phyloP scores from a whole-genome alignment of 2,113 vertebrate species.

The Origma solitaria region DNA sequence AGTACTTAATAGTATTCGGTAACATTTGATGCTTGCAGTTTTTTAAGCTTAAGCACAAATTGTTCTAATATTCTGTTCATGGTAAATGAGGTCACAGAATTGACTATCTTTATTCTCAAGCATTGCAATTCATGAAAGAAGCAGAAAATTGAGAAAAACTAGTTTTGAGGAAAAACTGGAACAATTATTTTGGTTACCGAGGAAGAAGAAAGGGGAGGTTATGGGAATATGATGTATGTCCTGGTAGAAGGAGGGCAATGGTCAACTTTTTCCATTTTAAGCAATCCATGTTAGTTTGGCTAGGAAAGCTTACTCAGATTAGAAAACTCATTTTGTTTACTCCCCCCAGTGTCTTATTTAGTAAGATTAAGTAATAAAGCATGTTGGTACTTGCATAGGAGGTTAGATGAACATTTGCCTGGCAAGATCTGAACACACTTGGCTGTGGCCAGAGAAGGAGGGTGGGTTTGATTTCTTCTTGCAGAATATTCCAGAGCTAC shows the following conservation, averaged over 20 bases:
- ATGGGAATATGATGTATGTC: background rate
- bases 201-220: background rate
- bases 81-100: background rate
- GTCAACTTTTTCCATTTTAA: constrained; percentile 10
- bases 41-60: background rate
- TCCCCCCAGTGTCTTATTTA: background rate
- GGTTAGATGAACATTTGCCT: background rate
- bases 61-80: background rate
- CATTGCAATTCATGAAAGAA: background rate
- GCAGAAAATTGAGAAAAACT: background rate
- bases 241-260: background rate
- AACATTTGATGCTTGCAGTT: background rate
- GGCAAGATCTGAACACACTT: background rate
- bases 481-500: background rate
- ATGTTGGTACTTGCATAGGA: background rate
- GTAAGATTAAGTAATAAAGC: background rate
- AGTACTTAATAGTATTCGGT: background rate
- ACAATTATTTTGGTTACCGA: background rate
- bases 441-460: background rate
- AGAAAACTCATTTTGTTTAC: background rate
- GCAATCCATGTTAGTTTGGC: background rate
- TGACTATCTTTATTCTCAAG: background rate
- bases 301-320: background rate
- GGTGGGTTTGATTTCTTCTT: background rate
- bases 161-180: background rate